These are phyloP conservation scores for Dissostichus mawsoni DNA, from an alignment of 2,113 vertebrate genomes.

Conservation along the genomic window DNA sequence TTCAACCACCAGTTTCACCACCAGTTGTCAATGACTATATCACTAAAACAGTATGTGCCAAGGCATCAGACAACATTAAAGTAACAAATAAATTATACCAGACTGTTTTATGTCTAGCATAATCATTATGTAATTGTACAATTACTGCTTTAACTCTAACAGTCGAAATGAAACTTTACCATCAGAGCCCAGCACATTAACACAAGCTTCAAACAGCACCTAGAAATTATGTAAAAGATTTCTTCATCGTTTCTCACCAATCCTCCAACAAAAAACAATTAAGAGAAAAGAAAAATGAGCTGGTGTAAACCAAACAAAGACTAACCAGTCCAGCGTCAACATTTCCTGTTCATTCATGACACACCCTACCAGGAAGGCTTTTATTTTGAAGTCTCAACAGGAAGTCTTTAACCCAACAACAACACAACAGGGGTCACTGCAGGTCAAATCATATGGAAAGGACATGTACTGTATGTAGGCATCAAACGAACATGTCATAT, in stretches of 20 bases:
- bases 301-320: too few species aligned
- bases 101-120: background rate
- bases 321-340: background rate
- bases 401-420: background rate
- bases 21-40: too few species aligned
- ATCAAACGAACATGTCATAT: background rate
- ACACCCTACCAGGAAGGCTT: background rate
- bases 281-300: background rate
- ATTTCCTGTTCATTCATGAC: background rate
- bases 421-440: background rate
- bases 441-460: background rate
- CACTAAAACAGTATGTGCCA: too few species aligned
- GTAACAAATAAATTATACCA: background rate
- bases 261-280: too few species aligned
- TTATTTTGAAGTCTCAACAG: slow-evolving; percentile 5
- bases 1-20: too few species aligned
- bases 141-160: background rate
- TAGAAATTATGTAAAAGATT: too few species aligned
- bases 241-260: too few species aligned
- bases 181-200: too few species aligned
- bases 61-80: background rate
- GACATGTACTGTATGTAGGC: too few species aligned
- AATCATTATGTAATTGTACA: too few species aligned
- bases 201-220: too few species aligned
- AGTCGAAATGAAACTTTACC: background rate